Evolutionary conservation across 2,888 invertebrate species (phyloP).

Genomic region (Cetonia aurata): DNA sequence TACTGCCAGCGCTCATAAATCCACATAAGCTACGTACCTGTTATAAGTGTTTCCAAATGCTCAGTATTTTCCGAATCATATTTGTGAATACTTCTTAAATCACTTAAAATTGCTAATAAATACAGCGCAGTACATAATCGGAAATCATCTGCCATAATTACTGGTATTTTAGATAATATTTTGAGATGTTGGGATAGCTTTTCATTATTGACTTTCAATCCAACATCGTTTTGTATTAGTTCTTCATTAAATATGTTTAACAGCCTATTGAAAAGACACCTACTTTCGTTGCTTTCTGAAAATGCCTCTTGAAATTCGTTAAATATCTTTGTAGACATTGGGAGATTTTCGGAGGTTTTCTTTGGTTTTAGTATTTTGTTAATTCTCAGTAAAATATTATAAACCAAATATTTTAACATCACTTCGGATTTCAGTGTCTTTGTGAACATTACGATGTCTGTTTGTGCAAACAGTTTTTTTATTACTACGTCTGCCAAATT

Average conservation of each 20-base stretch:
- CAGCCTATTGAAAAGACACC: background rate
- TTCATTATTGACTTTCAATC: conserved; percentile 47
- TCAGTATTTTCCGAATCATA: background rate
- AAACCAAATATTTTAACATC: conserved; percentile 37
- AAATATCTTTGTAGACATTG: conserved; percentile 41
- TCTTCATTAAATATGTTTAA: conserved; percentile 13
- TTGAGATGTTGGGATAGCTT: conserved; percentile 52
- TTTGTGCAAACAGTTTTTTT: conserved; percentile 39
- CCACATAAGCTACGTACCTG: conserved; percentile 53
- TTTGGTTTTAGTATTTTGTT: conserved; percentile 55
- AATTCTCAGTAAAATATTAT: conserved; percentile 55
- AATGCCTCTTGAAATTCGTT: conserved; percentile 36
- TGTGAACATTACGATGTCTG: conserved; percentile 8
- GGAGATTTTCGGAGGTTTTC: background rate
- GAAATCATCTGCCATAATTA: conserved; percentile 53
- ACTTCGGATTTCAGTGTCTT: conserved; percentile 11
- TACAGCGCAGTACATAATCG: conserved; percentile 57
- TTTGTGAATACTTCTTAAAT: conserved; percentile 50
- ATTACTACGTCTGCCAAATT: conserved; percentile 49
- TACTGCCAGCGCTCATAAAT: background rate
- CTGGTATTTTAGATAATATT: conserved; percentile 56
- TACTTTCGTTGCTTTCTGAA: conserved; percentile 10
- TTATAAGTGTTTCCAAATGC: conserved; percentile 51
- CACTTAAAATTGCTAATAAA: conserved; percentile 57
- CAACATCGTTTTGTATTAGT: background rate